These are phyloP conservation scores for Iselma pallidipennis DNA, from an alignment of 2,888 invertebrate species.

Conservation along the genomic window DNA sequence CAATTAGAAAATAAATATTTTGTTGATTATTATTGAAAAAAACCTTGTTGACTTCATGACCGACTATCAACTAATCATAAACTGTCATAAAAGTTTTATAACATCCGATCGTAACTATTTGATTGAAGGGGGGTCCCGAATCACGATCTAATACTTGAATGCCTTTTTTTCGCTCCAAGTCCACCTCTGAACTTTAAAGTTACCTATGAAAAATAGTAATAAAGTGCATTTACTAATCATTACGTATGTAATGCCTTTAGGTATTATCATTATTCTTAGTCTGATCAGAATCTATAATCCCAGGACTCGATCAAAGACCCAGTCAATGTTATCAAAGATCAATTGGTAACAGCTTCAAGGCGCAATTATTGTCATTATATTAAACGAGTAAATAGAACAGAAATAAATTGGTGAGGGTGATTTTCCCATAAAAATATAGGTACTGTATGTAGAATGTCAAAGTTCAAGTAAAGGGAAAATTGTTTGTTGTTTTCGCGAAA, in stretches of 20 bases:
- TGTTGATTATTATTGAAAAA: no score
- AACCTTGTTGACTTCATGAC: no score
- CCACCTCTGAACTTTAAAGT: background rate
- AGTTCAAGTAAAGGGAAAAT: background rate
- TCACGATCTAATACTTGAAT: no score
- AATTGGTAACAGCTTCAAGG: conserved; percentile 1
- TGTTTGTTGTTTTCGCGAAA: no score
- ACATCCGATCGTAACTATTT: no score
- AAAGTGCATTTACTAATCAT: background rate
- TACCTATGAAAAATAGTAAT: background rate
- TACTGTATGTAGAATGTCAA: background rate
- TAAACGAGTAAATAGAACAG: conserved; percentile 8
- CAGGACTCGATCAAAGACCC: conserved; percentile 9
- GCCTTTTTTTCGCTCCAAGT: no score
- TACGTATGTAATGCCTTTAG: background rate
- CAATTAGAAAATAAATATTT: no score
- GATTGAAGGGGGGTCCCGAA: no score
- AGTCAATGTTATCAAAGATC: background rate
- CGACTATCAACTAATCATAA: no score
- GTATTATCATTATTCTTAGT: background rate
- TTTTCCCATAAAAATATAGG: background rate
- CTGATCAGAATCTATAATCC: conserved; percentile 2
- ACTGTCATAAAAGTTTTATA: no score
- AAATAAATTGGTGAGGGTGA: conserved; percentile 8
- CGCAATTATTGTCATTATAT: conserved; percentile 12